These are phyloP conservation scores for Phoeniculus purpureus DNA, from an alignment of 2,797 vertebrate species.

Conservation along the genomic window DNA sequence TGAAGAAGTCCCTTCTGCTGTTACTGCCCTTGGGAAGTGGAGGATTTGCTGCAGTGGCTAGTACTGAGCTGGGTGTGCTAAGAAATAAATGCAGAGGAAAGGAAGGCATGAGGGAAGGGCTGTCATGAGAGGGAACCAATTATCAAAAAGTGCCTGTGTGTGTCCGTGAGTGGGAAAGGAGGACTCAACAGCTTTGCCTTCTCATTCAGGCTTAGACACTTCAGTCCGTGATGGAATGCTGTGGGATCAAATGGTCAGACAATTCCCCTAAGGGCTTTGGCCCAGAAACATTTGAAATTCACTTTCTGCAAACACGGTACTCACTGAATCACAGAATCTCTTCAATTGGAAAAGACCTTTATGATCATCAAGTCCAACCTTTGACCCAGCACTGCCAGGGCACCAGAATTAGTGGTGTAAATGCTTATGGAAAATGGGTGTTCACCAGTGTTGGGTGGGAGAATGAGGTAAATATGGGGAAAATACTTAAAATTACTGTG, in stretches of 20 bases:
- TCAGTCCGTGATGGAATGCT: not conserved
- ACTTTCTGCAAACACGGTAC: not conserved
- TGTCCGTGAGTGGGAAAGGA: not conserved
- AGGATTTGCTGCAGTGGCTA: not conserved
- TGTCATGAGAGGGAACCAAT: not conserved
- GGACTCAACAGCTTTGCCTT: not conserved
- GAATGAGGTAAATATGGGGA: not conserved
- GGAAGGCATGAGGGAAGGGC: constrained; percentile 9
- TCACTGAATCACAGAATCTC: not conserved
- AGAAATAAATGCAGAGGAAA: not conserved
- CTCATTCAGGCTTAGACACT: not conserved
- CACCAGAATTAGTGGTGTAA: not conserved
- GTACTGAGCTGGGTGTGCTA: not conserved
- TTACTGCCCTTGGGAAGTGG: not conserved
- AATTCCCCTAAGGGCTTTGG: not conserved
- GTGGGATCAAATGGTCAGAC: not conserved
- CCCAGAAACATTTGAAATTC: not conserved
- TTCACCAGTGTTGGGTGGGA: not conserved
- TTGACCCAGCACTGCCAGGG: no score
- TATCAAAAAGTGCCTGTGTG: not conserved
- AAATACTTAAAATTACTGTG: not conserved
- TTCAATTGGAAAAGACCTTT: no score
- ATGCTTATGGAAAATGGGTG: not conserved
- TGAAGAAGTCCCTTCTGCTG: not conserved
- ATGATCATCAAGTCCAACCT: no score